Evolutionary conservation across 1,140 invertebrate species (phyloP).

Genomic region (Tetragnatha versicolor): DNA sequence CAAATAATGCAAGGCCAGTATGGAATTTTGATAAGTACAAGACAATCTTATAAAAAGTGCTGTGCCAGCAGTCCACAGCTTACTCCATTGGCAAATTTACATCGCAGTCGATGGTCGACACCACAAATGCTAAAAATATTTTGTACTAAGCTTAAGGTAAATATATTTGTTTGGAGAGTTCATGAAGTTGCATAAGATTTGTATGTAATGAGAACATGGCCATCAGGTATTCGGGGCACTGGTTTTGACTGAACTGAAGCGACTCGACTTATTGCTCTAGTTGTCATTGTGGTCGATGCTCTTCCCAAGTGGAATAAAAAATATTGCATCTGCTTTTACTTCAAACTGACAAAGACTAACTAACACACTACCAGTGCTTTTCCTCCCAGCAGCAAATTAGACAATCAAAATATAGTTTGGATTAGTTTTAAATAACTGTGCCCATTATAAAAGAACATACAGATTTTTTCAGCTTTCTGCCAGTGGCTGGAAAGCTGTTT

Average conservation of each 20-base stretch:
- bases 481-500: too few relatives aligned
- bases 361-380: too few relatives aligned
- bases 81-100: conserved; percentile 10
- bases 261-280: conserved; percentile 41
- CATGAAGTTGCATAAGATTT: conserved; percentile 35
- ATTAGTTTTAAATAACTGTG: too few relatives aligned
- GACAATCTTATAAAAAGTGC: not conserved
- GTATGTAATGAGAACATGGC: conserved; percentile 7
- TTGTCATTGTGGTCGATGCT: conserved; percentile 19
- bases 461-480: too few relatives aligned
- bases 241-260: not conserved
- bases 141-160: conserved; percentile 42
- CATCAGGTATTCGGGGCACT: conserved; percentile 18
- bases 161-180: conserved; percentile 13
- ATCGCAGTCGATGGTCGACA: not conserved
- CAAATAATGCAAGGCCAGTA: conserved; percentile 14
- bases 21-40: conserved; percentile 12
- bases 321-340: conserved; percentile 3
- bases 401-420: too few relatives aligned
- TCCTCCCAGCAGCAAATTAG: too few relatives aligned
- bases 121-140: conserved; percentile 44
- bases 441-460: too few relatives aligned
- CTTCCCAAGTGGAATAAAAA: conserved; percentile 18
- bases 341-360: too few relatives aligned
- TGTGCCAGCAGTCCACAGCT: not conserved